A percentile compares a stretch with the other conserved stretches of the same genome.
Evolutionary conservation across 2,113 vertebrate genomes (phyloP).

Genomic region (Megaleporinus macrocephalus): DNA sequence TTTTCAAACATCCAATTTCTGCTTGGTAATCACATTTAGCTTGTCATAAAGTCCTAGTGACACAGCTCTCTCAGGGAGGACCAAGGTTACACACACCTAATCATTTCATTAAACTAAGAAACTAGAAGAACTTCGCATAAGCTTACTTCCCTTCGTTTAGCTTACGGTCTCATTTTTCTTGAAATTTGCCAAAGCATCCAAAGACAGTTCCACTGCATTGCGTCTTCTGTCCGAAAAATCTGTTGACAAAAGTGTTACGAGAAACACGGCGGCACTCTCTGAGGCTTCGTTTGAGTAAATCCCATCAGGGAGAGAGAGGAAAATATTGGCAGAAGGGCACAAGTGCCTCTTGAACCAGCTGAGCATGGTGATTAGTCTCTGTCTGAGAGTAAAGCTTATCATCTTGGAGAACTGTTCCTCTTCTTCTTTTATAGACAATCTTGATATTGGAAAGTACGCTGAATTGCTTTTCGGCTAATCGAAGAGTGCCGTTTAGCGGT

Average conservation of each 20-base stretch:
- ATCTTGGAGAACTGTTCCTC: constrained; percentile 3
- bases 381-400: constrained; percentile 3
- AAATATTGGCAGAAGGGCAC: not conserved
- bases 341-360: not conserved
- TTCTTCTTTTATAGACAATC: constrained; percentile 3
- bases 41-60: not conserved
- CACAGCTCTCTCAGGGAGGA: constrained; percentile 14
- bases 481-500: constrained; percentile 4
- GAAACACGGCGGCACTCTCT: not conserved
- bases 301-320: not conserved
- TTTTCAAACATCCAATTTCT: constrained; percentile 24
- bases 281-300: not conserved
- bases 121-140: constrained; percentile 1
- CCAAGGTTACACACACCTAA: constrained; percentile 17
- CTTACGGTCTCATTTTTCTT: not conserved
- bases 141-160: not conserved
- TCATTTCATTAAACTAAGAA: not conserved
- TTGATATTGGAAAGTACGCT: constrained; percentile 24
- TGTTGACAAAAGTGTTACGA: constrained; percentile 15
- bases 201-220: not conserved
- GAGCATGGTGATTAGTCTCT: constrained; percentile 10
- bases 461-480: constrained; percentile 19
- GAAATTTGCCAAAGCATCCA: not conserved
- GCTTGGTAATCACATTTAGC: constrained; percentile 28
- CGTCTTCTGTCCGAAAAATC: not conserved